Evolutionary conservation across 2,797 vertebrate genomes (phyloP), one percentile per base, ranked within the genome.

Genomic region (Enteromius afrohamiltoni): DNA sequence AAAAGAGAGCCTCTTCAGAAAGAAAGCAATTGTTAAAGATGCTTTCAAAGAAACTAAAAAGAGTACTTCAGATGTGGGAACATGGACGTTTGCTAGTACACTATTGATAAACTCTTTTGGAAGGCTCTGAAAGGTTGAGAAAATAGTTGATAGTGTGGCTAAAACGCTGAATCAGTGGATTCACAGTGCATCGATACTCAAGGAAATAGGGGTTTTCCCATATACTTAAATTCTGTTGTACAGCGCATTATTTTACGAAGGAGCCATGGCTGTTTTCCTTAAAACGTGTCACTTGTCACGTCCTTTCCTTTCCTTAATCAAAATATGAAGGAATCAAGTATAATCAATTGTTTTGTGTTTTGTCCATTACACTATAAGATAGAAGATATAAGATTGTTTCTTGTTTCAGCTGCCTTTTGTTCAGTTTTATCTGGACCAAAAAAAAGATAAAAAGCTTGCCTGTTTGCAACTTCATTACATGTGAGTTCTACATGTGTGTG

Each of bases 31-130:
- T 40, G 49, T 60, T 40, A 82, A 64, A 73, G 78, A 58, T 77
- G 49, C 67, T 85, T 81, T 77, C 23, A 78, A 76, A 47, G 62
- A 82, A 82, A 65, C 67, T 49, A 0, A 6, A 55, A 40, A 84
- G 68, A 75, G 37, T 34, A 34, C 5, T 34, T 34, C 34, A 34
- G 34, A 4, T 5, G 16, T 21, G 65, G 67, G n/a, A 71, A 80
- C 23, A 19, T 26, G 21, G 26, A 47, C 4, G 23, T n/a, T 71
- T 45, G 37, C 45, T 26, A 62, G 23, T 14, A 62, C 58, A 62
- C 58, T 49, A 34, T 47, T 79, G 40, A 78, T 77, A 67, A 68
- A 78, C 58, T 53, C 55, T 47, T 85, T 34, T 70, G 62, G 71
- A 60, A 3, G 17, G 3, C 71, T 73, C 29, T 62, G 60, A 77